Percentiles rank a stretch among this genome's conserved stretches.
Evolutionary conservation across 2,888 invertebrate genomes (phyloP).

Genomic region (Amiota mariae): DNA sequence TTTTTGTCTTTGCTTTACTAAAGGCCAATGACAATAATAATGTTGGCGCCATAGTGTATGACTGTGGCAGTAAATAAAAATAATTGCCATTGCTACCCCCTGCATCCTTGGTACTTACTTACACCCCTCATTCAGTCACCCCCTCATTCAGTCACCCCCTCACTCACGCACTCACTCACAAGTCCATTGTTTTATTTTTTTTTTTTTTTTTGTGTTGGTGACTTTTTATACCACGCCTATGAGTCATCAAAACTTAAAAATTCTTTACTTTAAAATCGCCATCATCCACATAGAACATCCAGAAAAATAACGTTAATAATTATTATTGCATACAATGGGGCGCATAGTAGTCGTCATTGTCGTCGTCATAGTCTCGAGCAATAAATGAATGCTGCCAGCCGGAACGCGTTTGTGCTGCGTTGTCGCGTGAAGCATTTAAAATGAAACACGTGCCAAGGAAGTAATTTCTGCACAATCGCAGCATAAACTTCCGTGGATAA

Average conservation of each 20-base stretch:
- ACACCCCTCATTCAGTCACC: background rate
- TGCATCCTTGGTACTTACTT: conserved; percentile 38
- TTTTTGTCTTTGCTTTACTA: conserved; percentile 21
- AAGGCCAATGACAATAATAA: conserved; percentile 56
- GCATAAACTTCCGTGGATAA: conserved; percentile 3
- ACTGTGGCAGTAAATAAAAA: conserved; percentile 71
- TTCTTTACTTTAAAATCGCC: background rate
- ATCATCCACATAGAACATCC: background rate
- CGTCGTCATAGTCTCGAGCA: no score
- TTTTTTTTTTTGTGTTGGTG: background rate
- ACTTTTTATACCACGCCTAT: background rate
- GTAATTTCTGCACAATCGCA: conserved; percentile 63
- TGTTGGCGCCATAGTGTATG: conserved; percentile 69
- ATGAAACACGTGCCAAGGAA: conserved; percentile 68
- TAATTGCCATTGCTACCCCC: conserved; percentile 66
- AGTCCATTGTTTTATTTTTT: background rate
- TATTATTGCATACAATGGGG: background rate
- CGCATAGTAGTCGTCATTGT: no score
- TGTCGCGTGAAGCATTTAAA: conserved; percentile 32
- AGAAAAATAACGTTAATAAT: background rate
- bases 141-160: background rate
- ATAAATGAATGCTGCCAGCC: no score
- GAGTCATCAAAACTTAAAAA: background rate
- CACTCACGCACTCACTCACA: no score
- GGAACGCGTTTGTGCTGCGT: no score